Conservation (phyloP, 2,113 vertebrate species). For the Plectropomus leopardus region DNA sequence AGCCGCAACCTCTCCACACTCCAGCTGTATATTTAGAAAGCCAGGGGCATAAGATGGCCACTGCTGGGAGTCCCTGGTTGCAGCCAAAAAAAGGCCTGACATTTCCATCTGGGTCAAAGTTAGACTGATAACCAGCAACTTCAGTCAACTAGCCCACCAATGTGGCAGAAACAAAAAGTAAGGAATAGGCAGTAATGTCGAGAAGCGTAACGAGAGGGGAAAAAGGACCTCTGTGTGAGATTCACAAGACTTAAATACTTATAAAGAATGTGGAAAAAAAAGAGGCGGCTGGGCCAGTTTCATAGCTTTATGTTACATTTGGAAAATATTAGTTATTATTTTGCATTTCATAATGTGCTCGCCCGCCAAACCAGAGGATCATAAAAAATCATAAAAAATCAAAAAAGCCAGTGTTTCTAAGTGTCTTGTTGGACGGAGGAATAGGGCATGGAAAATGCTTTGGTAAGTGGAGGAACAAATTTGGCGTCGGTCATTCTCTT, state of each 20-base stretch:
- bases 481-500: conserved; percentile 39
- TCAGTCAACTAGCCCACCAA: conserved; percentile 67
- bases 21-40: conserved; percentile 84
- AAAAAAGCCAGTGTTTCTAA: conserved; percentile 79
- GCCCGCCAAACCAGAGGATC: conserved; percentile 78
- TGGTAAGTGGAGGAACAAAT: conserved; percentile 63
- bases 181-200: conserved; percentile 18
- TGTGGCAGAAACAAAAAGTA: conserved; percentile 38
- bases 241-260: conserved; percentile 70
- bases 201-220: conserved; percentile 6
- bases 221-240: conserved; percentile 63
- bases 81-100: conserved; percentile 84
- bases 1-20: conserved; percentile 67
- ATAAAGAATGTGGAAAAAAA: conserved; percentile 68
- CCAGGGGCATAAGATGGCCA: conserved; percentile 78
- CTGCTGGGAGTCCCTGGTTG: conserved; percentile 80
- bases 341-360: conserved; percentile 81
- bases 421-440: conserved; percentile 69
- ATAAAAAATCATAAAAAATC: conserved; percentile 81
- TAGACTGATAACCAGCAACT: conserved; percentile 83
- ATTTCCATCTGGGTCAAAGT: conserved; percentile 87
- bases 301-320: conserved; percentile 83
- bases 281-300: conserved; percentile 62
- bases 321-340: conserved; percentile 87
- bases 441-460: conserved; percentile 63